These are phyloP conservation scores for Lithophane socia DNA, from an alignment of 2,888 invertebrate genomes.

Conservation along the genomic window DNA sequence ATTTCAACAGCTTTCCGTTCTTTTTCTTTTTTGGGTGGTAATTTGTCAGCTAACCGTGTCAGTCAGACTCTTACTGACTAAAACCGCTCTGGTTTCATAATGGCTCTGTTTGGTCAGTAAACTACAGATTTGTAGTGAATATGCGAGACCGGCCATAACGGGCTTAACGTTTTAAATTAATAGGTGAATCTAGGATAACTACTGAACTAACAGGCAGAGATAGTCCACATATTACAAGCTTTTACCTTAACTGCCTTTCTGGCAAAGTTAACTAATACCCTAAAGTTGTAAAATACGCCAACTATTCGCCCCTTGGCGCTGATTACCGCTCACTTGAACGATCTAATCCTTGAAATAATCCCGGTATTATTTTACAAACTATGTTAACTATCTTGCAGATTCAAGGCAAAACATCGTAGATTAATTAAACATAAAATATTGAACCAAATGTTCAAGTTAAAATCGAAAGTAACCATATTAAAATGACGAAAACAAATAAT, in stretches of 20 bases:
- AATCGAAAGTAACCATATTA: too few species aligned
- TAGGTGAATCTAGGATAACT: constrained; percentile 12
- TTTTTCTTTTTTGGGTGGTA: too few species aligned
- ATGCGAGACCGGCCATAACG: background rate
- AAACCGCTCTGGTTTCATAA: background rate
- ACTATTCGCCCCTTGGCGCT: constrained; percentile 49
- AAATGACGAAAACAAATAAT: background rate
- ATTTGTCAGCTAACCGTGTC: too few species aligned
- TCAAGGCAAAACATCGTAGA: background rate
- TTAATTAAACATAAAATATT: background rate
- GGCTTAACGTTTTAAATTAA: constrained; percentile 22
- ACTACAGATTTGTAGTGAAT: constrained; percentile 24
- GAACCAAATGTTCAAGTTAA: background rate
- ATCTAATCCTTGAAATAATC: constrained; percentile 54
- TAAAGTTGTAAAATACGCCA: constrained; percentile 51
- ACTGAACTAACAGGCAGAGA: constrained; percentile 26
- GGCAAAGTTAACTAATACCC: constrained; percentile 51
- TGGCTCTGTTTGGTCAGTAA: constrained; percentile 36
- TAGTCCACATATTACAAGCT: constrained; percentile 37
- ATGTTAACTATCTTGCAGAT: constrained; percentile 26
- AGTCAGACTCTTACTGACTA: too few species aligned
- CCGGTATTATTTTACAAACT: constrained; percentile 34
- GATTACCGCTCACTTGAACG: constrained; percentile 52
- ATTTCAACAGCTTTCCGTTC: constrained; percentile 16
- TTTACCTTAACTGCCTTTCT: constrained; percentile 37